Conservation (phyloP, 1,140 invertebrate genomes). For the Parapsyche elsis region DNA sequence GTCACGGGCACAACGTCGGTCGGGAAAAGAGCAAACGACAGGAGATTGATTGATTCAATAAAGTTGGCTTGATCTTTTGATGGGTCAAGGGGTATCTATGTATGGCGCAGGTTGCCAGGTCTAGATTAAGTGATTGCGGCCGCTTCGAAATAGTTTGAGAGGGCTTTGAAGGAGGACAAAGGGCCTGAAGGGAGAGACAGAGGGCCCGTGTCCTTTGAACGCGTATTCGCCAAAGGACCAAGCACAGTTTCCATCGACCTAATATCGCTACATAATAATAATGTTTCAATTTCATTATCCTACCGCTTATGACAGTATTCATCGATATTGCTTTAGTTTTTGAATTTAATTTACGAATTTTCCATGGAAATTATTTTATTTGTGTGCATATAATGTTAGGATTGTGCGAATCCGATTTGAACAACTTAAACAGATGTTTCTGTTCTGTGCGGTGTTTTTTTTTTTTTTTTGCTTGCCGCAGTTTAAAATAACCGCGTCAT, state of each 20-base stretch:
- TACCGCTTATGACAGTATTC: neutral
- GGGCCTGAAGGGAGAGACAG: neutral
- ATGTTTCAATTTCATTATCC: too few relatives aligned
- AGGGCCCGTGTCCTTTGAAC: slow-evolving; percentile 2
- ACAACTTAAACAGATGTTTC: slow-evolving; percentile 32
- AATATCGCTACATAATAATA: neutral
- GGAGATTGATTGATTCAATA: slow-evolving; percentile 45
- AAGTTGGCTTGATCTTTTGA: slow-evolving; percentile 37
- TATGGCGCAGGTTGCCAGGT: slow-evolving; percentile 14
- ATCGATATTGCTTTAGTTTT: neutral
- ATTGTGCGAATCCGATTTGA: neutral
- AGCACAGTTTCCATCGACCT: neutral
- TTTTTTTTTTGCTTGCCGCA: neutral
- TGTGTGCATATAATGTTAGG: neutral
- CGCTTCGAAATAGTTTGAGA: neutral
- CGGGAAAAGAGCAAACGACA: neutral
- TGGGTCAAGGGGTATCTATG: slow-evolving; percentile 33
- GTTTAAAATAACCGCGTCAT: slow-evolving; percentile 37
- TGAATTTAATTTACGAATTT: neutral
- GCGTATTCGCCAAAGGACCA: neutral
- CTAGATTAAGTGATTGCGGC: slow-evolving; percentile 39
- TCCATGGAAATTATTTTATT: slow-evolving; percentile 1
- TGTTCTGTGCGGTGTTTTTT: too few relatives aligned
- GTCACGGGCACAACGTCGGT: neutral
- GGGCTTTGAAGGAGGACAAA: slow-evolving; percentile 20